Evolutionary conservation across 2,797 vertebrate species (phyloP), one percentile per base, ranked within the genome.

Genomic region (Petrocephalus schoutedeni): DNA sequence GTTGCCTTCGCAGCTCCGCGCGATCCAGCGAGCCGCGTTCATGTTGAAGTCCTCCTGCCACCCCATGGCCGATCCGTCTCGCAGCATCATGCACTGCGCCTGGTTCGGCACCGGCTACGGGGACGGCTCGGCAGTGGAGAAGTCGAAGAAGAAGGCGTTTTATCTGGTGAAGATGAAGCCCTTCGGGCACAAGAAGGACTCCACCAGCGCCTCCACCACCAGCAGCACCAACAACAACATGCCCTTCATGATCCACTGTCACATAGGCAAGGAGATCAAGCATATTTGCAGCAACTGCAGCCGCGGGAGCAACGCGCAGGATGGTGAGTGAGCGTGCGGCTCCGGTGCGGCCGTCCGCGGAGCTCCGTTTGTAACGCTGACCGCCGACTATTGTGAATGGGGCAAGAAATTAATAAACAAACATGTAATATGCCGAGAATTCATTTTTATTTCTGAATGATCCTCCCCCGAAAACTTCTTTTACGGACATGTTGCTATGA

Each of bases 211-310:
- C 95, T 94, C 93, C 92, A 96, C 95, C 89, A 95, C 82, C 36
- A 90, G 89, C 90, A 95, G 89, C 89, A 95, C 92, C 94, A 95
- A 89, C 95, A 94, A 93, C 93, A 96, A 95, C 89, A 95, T 96
- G 91, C 96, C 96, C 91, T 97, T 97, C 89, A 95, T 96, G 93
- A 96, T 97, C 92, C 96, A 96, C 90, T 96, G 96, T 92, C 97
- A 97, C 92, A 96, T 97, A 88, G 95, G 96, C 91, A 97, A 96
- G 93, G 96, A 97, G 93, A 97, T 97, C 93, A 97, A 97, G 91
- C 97, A 97, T 93, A 97, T 97, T 90, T 97, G 97, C 95, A 96
- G 96, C 93, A 97, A 97, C 96, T 97, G 97, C 95, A 96, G 96
- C 91, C 96, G 96, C 21, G 96, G 96, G 90, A 95, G 95, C 89